Base-by-base conservation (phyloP, 1,140 invertebrate genomes). In the Bombus waltoni region DNA sequence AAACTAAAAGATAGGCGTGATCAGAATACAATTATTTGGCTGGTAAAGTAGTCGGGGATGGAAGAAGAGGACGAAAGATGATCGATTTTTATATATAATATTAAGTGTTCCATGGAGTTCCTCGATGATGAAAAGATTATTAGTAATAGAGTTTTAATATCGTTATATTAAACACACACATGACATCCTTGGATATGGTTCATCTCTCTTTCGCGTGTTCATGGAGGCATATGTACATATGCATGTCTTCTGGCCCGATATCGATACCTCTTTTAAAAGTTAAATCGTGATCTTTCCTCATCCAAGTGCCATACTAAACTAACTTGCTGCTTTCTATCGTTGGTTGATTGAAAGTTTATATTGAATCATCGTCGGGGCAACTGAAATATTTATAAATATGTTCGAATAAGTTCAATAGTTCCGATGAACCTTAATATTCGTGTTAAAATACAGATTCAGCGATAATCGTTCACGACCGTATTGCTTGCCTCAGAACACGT, bases 1-100 rank as follows among this genome's bases (percentile, higher is more conserved):
- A 76, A 84, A 85, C 82, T 76, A 76, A 15, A 72, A 81, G 81
- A 65, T 77, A 57, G 28, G 47, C 77, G 87, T 87, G 81, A 88
- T 87, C 72, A 66, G 87, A 88, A 80, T 88, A 84, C 62, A 13
- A 18, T 38, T 59, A 38, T 70, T 74, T 74, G 47, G n/a, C 5
- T 62, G 57, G 68, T 25, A 44, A 44, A 38, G 18, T 25, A 59
- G 18, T 65, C 32, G 42, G 44, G 85, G 66, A 65, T 38, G 13
- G 2, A 75, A 4, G 8, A 38, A 11, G 10, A 40, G 10, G 8
- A 15, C 5, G 25, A n/a, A 40, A 9, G 25, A 3, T 62, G 38
- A 25, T 77, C 13, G 53, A 77, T 62, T 42, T 62, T 77, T 62
- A 42, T 77, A 42, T 77, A 40, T 42, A 32, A 57, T 22, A 42